A percentile compares a stretch with the other conserved stretches of the same genome.
Conservation (phyloP, 2,113 vertebrate genomes). For the Desmodus rotundus region DNA sequence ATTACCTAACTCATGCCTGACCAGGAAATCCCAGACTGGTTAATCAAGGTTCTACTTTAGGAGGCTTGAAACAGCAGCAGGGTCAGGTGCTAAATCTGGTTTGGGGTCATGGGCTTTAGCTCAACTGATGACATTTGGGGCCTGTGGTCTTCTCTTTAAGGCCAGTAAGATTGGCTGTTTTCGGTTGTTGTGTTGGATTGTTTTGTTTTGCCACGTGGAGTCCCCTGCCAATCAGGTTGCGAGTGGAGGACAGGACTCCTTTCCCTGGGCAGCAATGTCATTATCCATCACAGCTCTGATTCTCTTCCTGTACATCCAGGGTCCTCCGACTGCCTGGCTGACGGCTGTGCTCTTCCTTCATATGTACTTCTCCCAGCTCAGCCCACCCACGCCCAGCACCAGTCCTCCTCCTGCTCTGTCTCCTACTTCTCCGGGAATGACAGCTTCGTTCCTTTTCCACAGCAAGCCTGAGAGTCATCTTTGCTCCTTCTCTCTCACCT, state of each 20-base stretch:
- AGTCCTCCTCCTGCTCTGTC: background rate
- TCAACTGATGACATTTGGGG: background rate
- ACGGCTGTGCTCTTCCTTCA: background rate
- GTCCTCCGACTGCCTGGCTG: background rate
- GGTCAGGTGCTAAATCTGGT: background rate
- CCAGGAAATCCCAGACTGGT: background rate
- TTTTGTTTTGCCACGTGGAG: background rate
- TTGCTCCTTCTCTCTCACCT: background rate
- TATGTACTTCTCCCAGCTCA: background rate
- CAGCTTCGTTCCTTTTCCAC: background rate
- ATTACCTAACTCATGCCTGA: background rate
- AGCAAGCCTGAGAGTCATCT: background rate
- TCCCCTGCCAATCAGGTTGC: background rate
- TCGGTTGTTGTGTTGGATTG: background rate
- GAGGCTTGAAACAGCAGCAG: background rate
- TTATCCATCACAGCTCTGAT: background rate
- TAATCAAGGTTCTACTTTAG: background rate
- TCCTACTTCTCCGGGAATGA: background rate
- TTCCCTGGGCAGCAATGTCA: background rate
- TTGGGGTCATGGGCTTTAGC: background rate
- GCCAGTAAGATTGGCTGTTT: background rate
- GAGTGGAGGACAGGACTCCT: background rate
- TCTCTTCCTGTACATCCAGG: background rate
- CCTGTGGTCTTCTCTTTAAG: background rate
- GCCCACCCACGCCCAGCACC: background rate